These are phyloP conservation scores for Ptychochromis oligacanthus DNA, from an alignment of 2,113 vertebrate species.

Conservation along the genomic window DNA sequence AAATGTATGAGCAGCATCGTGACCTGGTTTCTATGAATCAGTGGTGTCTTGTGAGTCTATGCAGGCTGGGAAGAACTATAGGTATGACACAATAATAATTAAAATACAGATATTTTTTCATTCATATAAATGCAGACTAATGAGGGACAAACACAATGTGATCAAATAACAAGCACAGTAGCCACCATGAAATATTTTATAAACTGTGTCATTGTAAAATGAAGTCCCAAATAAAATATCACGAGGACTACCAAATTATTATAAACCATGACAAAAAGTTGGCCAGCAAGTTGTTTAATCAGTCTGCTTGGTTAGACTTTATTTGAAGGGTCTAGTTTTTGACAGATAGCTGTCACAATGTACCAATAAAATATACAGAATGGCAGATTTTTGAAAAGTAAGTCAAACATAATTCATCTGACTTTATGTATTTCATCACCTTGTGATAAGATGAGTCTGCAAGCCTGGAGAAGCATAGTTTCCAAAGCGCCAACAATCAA, in stretches of 20 bases:
- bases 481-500: background rate
- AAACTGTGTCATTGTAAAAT: background rate
- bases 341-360: background rate
- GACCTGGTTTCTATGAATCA: background rate
- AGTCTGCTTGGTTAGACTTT: background rate
- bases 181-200: background rate
- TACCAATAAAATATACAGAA: slow-evolving; percentile 11
- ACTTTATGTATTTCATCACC: background rate
- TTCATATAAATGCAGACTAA: slow-evolving; percentile 7
- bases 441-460: background rate
- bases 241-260: background rate
- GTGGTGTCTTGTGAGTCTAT: background rate
- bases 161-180: background rate
- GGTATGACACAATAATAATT: background rate
- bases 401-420: background rate
- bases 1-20: background rate
- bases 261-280: background rate
- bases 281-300: slow-evolving; percentile 15
- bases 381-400: background rate
- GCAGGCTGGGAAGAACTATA: background rate
- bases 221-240: background rate
- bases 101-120: background rate
- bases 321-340: background rate
- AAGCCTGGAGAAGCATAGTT: background rate
- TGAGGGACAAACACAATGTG: background rate